A percentile compares a stretch with the other conserved stretches of the same genome.
phyloP scores from a whole-genome alignment of 1,140 invertebrate species.

The Mycetomoellerius zeteki region DNA sequence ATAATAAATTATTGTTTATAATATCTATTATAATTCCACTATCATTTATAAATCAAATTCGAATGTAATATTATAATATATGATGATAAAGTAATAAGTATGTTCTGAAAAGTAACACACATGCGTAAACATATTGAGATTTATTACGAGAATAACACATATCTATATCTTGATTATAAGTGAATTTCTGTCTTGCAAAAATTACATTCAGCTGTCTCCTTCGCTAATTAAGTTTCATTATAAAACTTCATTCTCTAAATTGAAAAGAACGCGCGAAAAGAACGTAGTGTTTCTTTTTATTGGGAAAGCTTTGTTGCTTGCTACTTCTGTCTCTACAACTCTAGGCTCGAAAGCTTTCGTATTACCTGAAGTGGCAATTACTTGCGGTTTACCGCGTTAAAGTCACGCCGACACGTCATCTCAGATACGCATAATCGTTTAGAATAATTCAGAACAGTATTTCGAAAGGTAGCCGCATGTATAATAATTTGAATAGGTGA shows the following conservation, averaged over 20 bases:
- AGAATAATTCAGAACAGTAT: slow-evolving; percentile 44
- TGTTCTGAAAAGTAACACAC: not conserved
- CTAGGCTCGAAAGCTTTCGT: slow-evolving; percentile 39
- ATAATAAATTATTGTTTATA: not conserved
- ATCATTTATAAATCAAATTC: not conserved
- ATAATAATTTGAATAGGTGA: slow-evolving; percentile 75
- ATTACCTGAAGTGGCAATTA: slow-evolving; percentile 68
- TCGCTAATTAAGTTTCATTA: slow-evolving; percentile 29
- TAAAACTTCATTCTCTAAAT: slow-evolving; percentile 42
- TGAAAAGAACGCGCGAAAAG: not conserved
- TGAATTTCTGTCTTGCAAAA: not conserved
- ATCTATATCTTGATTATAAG: not conserved
- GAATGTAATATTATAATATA: not conserved
- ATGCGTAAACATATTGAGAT: not conserved
- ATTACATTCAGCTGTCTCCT: not conserved
- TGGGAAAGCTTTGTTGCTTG: not conserved
- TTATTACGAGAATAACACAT: slow-evolving; percentile 1
- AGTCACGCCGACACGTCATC: slow-evolving; percentile 53
- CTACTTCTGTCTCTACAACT: not conserved
- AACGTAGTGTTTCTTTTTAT: not conserved
- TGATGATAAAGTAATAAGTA: not conserved
- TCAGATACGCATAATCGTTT: slow-evolving; percentile 48
- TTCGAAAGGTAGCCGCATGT: slow-evolving; percentile 61
- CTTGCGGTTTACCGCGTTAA: slow-evolving; percentile 60
- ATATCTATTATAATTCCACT: not conserved